Evolutionary conservation across 1,140 invertebrate species (phyloP).

Genomic region (Kradibia gibbosae): DNA sequence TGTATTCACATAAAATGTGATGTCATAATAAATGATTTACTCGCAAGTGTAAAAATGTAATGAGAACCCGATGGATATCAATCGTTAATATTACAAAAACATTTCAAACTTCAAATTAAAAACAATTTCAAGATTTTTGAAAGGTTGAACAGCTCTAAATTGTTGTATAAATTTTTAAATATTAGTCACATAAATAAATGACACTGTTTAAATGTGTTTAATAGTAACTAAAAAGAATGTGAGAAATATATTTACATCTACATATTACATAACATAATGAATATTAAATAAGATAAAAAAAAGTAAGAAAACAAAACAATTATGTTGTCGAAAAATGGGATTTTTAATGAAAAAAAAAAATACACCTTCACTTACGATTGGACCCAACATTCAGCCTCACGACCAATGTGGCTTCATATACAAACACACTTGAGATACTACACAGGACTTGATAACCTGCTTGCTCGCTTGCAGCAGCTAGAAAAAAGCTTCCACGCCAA

Average conservation of each 20-base stretch:
- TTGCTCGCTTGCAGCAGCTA: slow-evolving; percentile 44
- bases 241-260: slow-evolving; percentile 56
- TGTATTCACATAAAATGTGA: slow-evolving; percentile 61
- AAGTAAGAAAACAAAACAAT: slow-evolving; percentile 36
- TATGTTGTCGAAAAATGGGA: slow-evolving; percentile 42
- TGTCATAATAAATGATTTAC: slow-evolving; percentile 62
- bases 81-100: slow-evolving; percentile 27
- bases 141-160: neutral
- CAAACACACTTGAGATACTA: slow-evolving; percentile 46
- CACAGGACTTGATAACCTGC: slow-evolving; percentile 36
- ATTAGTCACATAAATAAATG: neutral
- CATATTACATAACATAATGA: slow-evolving; percentile 59
- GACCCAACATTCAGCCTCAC: slow-evolving; percentile 50
- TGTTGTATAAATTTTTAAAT: neutral
- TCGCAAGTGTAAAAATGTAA: slow-evolving; percentile 66
- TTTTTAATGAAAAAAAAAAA: slow-evolving; percentile 49
- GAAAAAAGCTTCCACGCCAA: slow-evolving; percentile 36
- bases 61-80: slow-evolving; percentile 48
- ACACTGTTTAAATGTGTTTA: slow-evolving; percentile 29
- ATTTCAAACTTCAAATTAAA: slow-evolving; percentile 16
- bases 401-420: slow-evolving; percentile 49
- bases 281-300: slow-evolving; percentile 31
- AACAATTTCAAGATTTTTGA: neutral
- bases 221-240: slow-evolving; percentile 58
- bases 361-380: slow-evolving; percentile 51